Conservation (phyloP, 2,797 vertebrate species). For the Macroramphosus scolopax region DNA sequence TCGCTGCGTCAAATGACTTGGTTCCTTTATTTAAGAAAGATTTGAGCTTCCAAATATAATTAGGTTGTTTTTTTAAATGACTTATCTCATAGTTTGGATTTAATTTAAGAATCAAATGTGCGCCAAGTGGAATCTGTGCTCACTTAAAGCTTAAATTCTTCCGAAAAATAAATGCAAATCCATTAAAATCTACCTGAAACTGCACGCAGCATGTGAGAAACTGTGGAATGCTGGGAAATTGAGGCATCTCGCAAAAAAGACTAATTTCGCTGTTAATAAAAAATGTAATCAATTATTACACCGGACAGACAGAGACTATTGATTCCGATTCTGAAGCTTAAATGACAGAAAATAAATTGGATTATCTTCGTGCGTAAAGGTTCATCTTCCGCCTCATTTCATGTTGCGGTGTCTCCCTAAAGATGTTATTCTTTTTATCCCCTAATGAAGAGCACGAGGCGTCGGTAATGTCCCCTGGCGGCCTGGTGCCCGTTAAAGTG, state of each 20-base stretch:
- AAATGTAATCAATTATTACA: not conserved
- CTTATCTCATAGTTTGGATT: too few species aligned
- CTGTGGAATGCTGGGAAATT: not conserved
- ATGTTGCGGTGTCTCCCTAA: not conserved
- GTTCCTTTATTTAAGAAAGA: not conserved
- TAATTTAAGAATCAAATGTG: too few species aligned
- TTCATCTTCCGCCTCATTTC: not conserved
- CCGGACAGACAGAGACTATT: not conserved
- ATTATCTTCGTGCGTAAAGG: not conserved
- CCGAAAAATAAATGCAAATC: too few species aligned
- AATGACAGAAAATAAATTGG: not conserved
- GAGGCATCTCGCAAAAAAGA: not conserved
- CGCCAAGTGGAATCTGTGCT: too few species aligned
- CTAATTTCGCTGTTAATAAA: not conserved
- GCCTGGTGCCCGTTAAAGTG: constrained; percentile 4
- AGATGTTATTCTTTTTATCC: constrained; percentile 10
- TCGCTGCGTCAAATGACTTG: too few species aligned
- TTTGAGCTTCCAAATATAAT: too few species aligned
- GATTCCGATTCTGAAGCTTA: not conserved
- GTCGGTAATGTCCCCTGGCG: constrained; percentile 70
- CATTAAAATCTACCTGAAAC: not conserved
- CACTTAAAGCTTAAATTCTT: too few species aligned
- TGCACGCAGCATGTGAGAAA: not conserved
- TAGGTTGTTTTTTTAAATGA: too few species aligned
- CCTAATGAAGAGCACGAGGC: constrained; percentile 14